These are phyloP conservation scores for Strigamia maritima DNA, from an alignment of 2,888 invertebrate species.

Conservation along the genomic window DNA sequence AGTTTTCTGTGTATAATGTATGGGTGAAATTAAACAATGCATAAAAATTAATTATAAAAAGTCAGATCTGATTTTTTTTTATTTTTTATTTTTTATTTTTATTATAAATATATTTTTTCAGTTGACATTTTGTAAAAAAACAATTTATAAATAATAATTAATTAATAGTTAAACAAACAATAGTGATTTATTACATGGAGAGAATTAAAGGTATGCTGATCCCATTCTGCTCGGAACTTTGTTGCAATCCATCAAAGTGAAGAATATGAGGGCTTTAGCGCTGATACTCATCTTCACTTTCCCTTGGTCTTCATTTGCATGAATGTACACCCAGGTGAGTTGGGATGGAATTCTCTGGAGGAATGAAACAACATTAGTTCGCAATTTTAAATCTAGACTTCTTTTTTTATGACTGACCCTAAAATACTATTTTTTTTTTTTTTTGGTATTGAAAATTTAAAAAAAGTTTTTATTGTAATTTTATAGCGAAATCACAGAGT, in stretches of 20 bases:
- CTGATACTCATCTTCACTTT: slow-evolving; percentile 16
- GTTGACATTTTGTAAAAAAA: neutral
- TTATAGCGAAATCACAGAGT: too few relatives aligned
- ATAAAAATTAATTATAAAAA: neutral
- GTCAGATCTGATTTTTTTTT: neutral
- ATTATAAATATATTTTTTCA: too few relatives aligned
- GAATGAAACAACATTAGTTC: slow-evolving; percentile 1
- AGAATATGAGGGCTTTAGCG: neutral
- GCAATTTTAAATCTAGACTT: neutral
- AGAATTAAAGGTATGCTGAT: neutral
- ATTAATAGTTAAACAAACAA: neutral
- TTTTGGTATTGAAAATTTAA: too few relatives aligned
- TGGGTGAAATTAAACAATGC: neutral
- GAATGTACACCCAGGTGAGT: neutral
- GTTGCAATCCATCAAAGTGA: slow-evolving; percentile 3
- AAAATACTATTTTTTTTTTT: too few relatives aligned
- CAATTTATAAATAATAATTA: neutral
- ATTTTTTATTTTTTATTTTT: too few relatives aligned
- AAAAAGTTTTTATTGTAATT: too few relatives aligned
- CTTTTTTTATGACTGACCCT: neutral
- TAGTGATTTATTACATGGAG: neutral
- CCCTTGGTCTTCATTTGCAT: slow-evolving; percentile 7
- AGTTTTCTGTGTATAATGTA: neutral
- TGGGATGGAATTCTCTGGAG: neutral
- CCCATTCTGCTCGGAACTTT: neutral